phyloP scores from a whole-genome alignment of 2,113 vertebrate species.

The Actinemys pallida region DNA sequence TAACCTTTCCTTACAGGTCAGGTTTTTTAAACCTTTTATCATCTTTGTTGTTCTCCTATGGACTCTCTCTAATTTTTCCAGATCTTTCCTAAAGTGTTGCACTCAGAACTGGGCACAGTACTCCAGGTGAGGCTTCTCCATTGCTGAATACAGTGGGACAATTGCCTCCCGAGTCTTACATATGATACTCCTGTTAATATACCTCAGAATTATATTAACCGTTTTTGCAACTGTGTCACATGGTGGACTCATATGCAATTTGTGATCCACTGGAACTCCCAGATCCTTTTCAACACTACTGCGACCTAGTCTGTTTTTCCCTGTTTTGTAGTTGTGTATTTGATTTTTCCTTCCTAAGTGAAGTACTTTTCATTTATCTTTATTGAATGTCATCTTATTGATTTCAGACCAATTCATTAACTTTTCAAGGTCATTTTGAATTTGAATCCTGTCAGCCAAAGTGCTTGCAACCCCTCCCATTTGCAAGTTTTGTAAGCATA shows the following conservation, averaged over 20 bases:
- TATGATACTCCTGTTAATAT: background rate
- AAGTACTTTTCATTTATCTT: background rate
- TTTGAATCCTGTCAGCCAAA: no score
- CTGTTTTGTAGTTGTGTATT: background rate
- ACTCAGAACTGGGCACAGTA: background rate
- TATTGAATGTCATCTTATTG: no score
- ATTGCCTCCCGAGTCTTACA: background rate
- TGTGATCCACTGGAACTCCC: background rate
- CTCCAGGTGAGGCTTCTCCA: no score
- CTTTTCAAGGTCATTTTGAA: no score
- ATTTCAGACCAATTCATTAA: no score
- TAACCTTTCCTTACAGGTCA: background rate
- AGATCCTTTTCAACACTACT: background rate
- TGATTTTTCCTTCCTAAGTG: background rate
- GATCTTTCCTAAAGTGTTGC: background rate
- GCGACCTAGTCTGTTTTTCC: background rate
- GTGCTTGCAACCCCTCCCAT: no score
- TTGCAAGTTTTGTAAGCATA: no score
- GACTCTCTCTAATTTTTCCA: background rate
- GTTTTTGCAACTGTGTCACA: background rate
- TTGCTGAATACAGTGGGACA: background rate
- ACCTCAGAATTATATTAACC: background rate
- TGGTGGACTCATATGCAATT: background rate
- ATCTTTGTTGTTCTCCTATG: background rate
- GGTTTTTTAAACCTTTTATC: background rate